These are phyloP conservation scores for Coelopa pilipes DNA, from an alignment of 2,888 invertebrate species.

Conservation along the genomic window DNA sequence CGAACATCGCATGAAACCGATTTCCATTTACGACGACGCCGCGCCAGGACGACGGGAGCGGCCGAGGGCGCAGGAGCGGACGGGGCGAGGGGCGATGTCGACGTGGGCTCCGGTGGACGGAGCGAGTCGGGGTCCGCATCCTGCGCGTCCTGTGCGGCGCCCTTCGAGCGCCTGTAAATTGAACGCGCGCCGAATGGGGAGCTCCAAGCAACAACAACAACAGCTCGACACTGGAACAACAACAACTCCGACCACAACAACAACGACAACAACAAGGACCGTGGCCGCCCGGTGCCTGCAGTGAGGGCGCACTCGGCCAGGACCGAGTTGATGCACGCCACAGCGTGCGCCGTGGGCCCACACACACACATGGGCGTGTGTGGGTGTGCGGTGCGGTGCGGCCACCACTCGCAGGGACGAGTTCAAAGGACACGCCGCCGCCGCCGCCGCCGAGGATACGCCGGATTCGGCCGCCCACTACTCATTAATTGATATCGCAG, in stretches of 20 bases:
- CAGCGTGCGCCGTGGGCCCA: constrained; percentile 30
- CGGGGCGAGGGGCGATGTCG: background rate
- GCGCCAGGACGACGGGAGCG: constrained; percentile 12
- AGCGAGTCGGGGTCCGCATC: too few relatives aligned
- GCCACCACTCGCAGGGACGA: constrained; percentile 26
- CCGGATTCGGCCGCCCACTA: constrained; percentile 44
- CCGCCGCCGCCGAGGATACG: constrained; percentile 34
- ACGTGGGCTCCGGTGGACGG: too few relatives aligned
- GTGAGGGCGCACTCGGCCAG: background rate
- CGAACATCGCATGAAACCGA: constrained; percentile 60
- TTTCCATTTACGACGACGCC: constrained; percentile 55
- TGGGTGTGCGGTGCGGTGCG: too few relatives aligned
- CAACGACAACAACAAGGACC: constrained; percentile 5
- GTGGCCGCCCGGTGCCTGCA: constrained; percentile 5
- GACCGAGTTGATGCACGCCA: too few relatives aligned
- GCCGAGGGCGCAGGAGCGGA: background rate
- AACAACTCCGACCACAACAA: too few relatives aligned
- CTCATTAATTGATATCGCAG: constrained; percentile 64
- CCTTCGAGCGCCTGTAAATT: background rate
- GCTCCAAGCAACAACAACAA: background rate
- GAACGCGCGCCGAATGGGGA: background rate
- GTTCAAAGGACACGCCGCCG: constrained; percentile 39
- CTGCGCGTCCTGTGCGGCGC: background rate
- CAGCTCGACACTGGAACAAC: background rate
- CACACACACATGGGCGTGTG: background rate